Conservation (phyloP, 2,888 invertebrate species). For the Protodeltote pygarga region DNA sequence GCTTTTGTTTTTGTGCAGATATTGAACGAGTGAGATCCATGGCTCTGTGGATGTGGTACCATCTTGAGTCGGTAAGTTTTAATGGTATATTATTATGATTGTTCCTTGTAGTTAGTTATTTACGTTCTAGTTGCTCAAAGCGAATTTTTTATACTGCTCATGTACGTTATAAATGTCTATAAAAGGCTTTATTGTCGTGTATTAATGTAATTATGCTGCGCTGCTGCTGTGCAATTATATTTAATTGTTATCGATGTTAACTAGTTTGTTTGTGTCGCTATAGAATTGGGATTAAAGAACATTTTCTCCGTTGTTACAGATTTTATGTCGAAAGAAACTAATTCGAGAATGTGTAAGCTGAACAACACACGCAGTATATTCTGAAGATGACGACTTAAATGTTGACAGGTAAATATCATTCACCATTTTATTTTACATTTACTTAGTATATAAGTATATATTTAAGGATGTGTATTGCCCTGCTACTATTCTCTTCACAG, state of each 20-base stretch:
- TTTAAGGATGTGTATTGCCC: conserved; percentile 27
- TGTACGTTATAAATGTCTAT: conserved; percentile 25
- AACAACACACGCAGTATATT: neutral
- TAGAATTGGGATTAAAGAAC: conserved; percentile 49
- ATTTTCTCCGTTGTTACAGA: conserved; percentile 65
- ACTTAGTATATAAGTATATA: conserved; percentile 18
- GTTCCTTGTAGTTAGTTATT: conserved; percentile 20
- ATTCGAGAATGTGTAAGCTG: neutral
- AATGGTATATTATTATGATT: conserved; percentile 15
- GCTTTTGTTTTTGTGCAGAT: conserved; percentile 32
- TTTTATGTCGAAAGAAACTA: conserved; percentile 2
- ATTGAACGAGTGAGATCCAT: conserved; percentile 1
- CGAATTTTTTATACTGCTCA: conserved; percentile 45
- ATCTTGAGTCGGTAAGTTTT: conserved; percentile 38
- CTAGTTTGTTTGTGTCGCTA: conserved; percentile 13
- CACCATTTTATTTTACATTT: neutral
- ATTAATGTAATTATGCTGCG: conserved; percentile 48
- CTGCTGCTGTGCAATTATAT: conserved; percentile 50
- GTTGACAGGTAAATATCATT: conserved; percentile 41
- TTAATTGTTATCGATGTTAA: conserved; percentile 32
- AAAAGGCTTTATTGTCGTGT: conserved; percentile 39
- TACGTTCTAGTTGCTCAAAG: conserved; percentile 49
- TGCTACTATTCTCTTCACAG: conserved; percentile 35
- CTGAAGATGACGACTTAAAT: neutral
- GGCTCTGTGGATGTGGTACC: neutral